These are phyloP conservation scores for Pissodes strobi DNA, from an alignment of 1,140 invertebrate genomes.

Conservation along the genomic window DNA sequence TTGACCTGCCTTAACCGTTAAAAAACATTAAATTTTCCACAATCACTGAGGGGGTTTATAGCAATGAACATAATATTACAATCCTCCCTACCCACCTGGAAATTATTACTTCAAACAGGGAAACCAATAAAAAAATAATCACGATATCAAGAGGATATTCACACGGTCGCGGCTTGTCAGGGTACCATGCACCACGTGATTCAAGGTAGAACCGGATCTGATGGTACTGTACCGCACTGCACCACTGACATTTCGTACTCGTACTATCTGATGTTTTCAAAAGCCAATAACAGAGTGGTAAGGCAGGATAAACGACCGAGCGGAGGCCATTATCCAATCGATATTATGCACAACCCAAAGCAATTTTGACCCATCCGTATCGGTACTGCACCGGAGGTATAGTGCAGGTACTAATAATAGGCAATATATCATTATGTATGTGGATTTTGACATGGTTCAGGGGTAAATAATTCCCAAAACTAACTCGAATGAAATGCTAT, in stretches of 20 bases:
- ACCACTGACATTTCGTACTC: slow-evolving; percentile 20
- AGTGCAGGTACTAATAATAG: not conserved
- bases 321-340: slow-evolving; percentile 7
- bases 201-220: not conserved
- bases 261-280: slow-evolving; percentile 4
- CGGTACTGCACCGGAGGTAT: not conserved
- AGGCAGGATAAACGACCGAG: slow-evolving; percentile 11
- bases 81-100: too few species aligned
- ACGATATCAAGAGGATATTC: not conserved
- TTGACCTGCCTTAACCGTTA: too few species aligned
- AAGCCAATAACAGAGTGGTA: not conserved
- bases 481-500: too few species aligned
- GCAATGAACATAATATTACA: too few species aligned
- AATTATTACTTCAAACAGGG: too few species aligned
- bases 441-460: not conserved
- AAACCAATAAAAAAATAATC: not conserved
- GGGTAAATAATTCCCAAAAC: too few species aligned
- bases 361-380: not conserved
- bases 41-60: too few species aligned
- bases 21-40: too few species aligned
- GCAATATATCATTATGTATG: not conserved
- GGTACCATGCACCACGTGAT: not conserved
- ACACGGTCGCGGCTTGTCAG: not conserved
- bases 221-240: slow-evolving; percentile 3
- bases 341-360: not conserved